These are phyloP conservation scores for Oenanthe oenanthe DNA, from an alignment of 2,113 vertebrate genomes.

Conservation along the genomic window DNA sequence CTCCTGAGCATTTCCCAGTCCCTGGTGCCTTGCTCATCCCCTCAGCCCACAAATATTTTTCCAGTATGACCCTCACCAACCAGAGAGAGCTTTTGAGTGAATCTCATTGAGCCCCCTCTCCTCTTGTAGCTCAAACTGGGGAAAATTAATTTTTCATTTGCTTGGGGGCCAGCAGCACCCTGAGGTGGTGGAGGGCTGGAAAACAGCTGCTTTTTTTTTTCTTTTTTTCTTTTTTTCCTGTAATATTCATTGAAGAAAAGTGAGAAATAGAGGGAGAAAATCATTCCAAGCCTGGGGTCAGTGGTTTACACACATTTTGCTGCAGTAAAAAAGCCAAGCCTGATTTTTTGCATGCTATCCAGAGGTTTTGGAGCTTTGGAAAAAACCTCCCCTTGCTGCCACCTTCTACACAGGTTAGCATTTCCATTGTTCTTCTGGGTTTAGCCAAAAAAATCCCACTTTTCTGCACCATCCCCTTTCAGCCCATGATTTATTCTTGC, in stretches of 20 bases:
- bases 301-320: rapidly evolving
- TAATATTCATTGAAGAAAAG: background rate
- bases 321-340: background rate
- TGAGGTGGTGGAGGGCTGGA: background rate
- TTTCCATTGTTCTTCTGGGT: background rate
- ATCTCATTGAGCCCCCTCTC: background rate
- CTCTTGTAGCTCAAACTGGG: background rate
- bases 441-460: background rate
- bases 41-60: rapidly evolving
- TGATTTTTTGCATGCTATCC: background rate
- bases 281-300: no score
- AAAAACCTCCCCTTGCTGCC: background rate
- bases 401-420: background rate
- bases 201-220: background rate
- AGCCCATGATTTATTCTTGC: background rate
- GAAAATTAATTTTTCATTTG: constrained; percentile 43
- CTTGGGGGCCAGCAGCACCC: background rate
- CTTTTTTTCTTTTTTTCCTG: rapidly evolving
- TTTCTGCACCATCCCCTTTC: background rate
- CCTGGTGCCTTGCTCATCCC: background rate
- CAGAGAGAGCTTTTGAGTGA: rapidly evolving
- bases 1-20: background rate
- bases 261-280: background rate
- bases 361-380: background rate
- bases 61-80: background rate